A percentile compares a stretch with the other conserved stretches of the same genome.
Conservation (phyloP, 2,888 invertebrate species). For the Leptinotarsa peninsularis region DNA sequence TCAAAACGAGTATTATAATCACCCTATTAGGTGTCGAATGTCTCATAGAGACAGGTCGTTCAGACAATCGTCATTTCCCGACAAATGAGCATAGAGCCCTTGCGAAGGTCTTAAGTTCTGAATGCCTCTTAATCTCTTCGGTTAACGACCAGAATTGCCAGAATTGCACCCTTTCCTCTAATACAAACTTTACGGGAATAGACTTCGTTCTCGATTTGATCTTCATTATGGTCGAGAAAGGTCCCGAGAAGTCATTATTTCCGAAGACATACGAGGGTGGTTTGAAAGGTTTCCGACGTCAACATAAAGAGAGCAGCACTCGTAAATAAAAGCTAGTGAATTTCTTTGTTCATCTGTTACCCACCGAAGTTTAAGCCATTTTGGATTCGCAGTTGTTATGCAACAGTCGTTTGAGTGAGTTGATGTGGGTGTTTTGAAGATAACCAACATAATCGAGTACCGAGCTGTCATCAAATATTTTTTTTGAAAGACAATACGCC, state of each 20-base stretch:
- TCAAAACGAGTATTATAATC: slow-evolving; percentile 13
- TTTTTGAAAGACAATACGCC: too few species aligned
- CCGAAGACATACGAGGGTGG: neutral
- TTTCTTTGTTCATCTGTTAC: too few species aligned
- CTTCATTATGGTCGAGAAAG: slow-evolving; percentile 18
- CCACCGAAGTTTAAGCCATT: too few species aligned
- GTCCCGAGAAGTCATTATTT: slow-evolving; percentile 9
- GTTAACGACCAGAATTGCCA: slow-evolving; percentile 59
- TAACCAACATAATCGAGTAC: too few species aligned
- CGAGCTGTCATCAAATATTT: too few species aligned
- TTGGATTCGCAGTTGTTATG: too few species aligned
- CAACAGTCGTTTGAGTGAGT: too few species aligned
- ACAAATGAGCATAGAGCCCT: slow-evolving; percentile 53
- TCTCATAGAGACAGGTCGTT: slow-evolving; percentile 29
- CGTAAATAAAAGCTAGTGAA: too few species aligned
- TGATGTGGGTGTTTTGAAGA: too few species aligned
- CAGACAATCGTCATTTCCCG: slow-evolving; percentile 49
- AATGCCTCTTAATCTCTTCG: slow-evolving; percentile 59
- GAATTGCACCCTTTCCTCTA: slow-evolving; percentile 58
- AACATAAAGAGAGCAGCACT: too few species aligned
- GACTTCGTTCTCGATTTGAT: slow-evolving; percentile 30
- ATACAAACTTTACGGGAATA: slow-evolving; percentile 41
- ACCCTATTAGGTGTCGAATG: slow-evolving; percentile 34
- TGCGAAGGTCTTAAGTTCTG: slow-evolving; percentile 55
- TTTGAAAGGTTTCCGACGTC: too few species aligned